Conservation (phyloP, 2,888 invertebrate genomes). For the Hirudinaria manillensis region DNA sequence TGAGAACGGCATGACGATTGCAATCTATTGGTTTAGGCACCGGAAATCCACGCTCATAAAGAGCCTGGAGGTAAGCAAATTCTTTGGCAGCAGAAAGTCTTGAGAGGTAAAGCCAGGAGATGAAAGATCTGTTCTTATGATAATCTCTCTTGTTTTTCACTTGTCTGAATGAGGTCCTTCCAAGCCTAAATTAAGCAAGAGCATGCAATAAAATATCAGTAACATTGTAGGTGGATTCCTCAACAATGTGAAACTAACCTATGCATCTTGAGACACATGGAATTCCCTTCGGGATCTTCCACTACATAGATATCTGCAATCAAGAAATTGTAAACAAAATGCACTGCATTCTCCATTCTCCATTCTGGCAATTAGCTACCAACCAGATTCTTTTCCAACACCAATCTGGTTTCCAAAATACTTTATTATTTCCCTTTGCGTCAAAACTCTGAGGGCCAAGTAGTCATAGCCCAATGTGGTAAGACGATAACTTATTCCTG, state of each 20-base stretch:
- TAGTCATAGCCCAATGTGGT: slow-evolving; percentile 96
- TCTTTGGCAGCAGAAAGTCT: slow-evolving; percentile 93
- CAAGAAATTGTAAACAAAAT: background rate
- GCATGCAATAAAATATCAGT: background rate
- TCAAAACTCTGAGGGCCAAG: slow-evolving; percentile 80
- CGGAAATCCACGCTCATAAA: slow-evolving; percentile 82
- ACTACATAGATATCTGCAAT: slow-evolving; percentile 77
- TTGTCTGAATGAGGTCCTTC: slow-evolving; percentile 90
- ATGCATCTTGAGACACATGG: slow-evolving; percentile 76
- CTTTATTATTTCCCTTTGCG: slow-evolving; percentile 66
- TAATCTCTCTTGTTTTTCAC: slow-evolving; percentile 93
- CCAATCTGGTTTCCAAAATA: slow-evolving; percentile 97
- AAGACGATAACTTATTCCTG: slow-evolving; percentile 90
- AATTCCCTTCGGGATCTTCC: slow-evolving; percentile 70
- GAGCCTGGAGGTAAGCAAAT: slow-evolving; percentile 92
- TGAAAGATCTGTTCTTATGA: slow-evolving; percentile 77
- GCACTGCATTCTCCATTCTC: too few relatives aligned
- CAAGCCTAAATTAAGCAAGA: slow-evolving; percentile 62
- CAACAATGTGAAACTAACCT: slow-evolving; percentile 56
- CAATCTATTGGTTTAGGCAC: slow-evolving; percentile 90
- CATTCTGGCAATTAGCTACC: background rate
- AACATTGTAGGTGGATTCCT: background rate
- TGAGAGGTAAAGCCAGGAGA: slow-evolving; percentile 92
- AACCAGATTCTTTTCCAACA: slow-evolving; percentile 87
- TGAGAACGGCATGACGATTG: slow-evolving; percentile 87